Evolutionary conservation across 1,140 invertebrate species (phyloP), one percentile per base, ranked within the genome.

Genomic region (Leptopilina clavipes): DNA sequence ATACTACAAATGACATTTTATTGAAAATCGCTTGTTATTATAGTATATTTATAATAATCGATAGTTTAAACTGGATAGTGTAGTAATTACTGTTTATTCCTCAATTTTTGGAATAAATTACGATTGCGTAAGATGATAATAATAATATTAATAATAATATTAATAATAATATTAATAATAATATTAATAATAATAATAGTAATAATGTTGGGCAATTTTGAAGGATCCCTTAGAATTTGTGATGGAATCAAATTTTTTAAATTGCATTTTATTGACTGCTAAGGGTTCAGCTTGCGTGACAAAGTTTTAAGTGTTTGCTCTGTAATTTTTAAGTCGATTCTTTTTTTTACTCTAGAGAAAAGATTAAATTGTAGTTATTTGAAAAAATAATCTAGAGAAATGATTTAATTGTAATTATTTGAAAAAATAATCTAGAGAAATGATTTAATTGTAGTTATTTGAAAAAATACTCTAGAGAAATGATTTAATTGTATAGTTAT

Each of bases 181-280:
- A 31, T 31, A 31, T 2, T 31, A 31, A 31, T 31, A 31, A 31
- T 31, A 31, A 31, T 40, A 40, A 7, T 40, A 40, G 7, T 40
- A 8, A 40, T 40, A 52, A 52, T 52, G 48, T 52, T 52, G 48
- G 48, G 48, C 48, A 52, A 52, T 52, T 52, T 52, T 52, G n/a
- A 52, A 52, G 48, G n/a, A 52, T 52, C 48, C 48, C 14, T 52
- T 52, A 52, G 48, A 52, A 3, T 17, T 52, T 52, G 48, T 52
- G 48, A 52, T 45, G 44, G 14, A 45, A 45, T 52, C 48, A 52
- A n/a, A 17, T 17, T 52, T 52, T 17, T 52, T 11, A 48, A 48
- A 14, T 17, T n/a, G 48, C 5, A 52, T 52, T 52, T 52, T 52
- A 52, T 52, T 52, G n/a, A 52, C 48, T 52, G n/a, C 17, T 52